These are phyloP conservation scores for Bedellia somnulentella DNA, from an alignment of 2,888 invertebrate genomes.

Conservation along the genomic window DNA sequence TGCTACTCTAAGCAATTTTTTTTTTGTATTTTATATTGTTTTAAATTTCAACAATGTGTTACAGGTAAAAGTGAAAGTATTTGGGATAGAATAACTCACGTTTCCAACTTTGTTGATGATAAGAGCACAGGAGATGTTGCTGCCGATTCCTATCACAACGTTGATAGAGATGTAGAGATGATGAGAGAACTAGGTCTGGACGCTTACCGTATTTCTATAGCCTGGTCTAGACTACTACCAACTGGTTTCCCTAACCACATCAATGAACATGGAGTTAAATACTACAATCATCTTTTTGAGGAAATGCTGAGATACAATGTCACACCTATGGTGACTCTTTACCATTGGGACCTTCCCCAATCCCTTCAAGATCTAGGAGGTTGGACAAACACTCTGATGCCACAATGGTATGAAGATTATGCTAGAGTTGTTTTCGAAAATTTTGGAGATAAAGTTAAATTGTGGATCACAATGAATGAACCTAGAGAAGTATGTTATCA, in stretches of 20 bases:
- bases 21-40: no score
- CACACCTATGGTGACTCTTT: constrained; percentile 50
- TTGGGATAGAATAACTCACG: constrained; percentile 29
- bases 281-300: constrained; percentile 62
- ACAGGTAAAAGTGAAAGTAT: constrained; percentile 47
- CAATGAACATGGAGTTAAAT: constrained; percentile 56
- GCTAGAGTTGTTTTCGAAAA: constrained; percentile 43
- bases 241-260: constrained; percentile 34
- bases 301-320: constrained; percentile 49
- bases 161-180: background rate
- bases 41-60: constrained; percentile 6
- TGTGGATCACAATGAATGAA: constrained; percentile 53
- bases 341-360: constrained; percentile 16
- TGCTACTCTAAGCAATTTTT: no score
- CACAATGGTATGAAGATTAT: constrained; percentile 51
- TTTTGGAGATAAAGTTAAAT: constrained; percentile 52
- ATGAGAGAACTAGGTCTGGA: background rate
- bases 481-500: constrained; percentile 17
- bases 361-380: constrained; percentile 49
- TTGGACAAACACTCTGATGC: constrained; percentile 56
- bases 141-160: constrained; percentile 25
- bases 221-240: constrained; percentile 37
- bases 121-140: constrained; percentile 54
- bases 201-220: background rate
- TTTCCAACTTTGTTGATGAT: constrained; percentile 2